These are phyloP conservation scores for Torymus texanus DNA, from an alignment of 2,888 invertebrate genomes.

Conservation along the genomic window DNA sequence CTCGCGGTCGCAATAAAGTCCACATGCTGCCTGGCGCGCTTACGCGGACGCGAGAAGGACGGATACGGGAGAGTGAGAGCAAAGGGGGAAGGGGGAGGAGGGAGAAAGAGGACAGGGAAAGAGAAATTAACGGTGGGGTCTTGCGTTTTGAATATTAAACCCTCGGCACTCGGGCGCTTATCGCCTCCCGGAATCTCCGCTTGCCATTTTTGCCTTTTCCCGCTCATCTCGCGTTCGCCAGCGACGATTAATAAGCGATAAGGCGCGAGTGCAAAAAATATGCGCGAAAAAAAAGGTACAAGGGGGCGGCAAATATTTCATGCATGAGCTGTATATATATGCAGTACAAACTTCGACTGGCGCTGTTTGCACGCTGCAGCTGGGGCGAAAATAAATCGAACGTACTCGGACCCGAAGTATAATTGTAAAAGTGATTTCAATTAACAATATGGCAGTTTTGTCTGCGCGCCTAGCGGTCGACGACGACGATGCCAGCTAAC, in stretches of 20 bases:
- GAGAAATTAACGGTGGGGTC: constrained; percentile 44
- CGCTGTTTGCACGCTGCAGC: neutral
- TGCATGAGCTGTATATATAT: neutral
- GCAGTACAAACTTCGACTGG: neutral
- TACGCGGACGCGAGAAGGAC: too few relatives aligned
- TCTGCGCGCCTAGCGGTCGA: neutral
- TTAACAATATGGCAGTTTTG: constrained; percentile 39
- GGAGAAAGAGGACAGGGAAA: constrained; percentile 32
- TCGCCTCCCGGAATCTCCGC: constrained; percentile 29
- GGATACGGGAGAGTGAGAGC: constrained; percentile 3
- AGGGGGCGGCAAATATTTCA: constrained; percentile 20
- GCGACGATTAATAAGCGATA: constrained; percentile 52
- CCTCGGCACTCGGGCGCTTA: constrained; percentile 24
- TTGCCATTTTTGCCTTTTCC: constrained; percentile 10
- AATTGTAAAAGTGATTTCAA: constrained; percentile 51
- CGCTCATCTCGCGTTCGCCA: neutral
- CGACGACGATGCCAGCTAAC: neutral
- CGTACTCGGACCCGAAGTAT: neutral
- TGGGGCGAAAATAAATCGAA: constrained; percentile 33
- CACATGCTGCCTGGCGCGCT: constrained; percentile 10
- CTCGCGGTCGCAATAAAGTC: constrained; percentile 54
- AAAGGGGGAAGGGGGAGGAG: neutral
- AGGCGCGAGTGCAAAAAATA: constrained; percentile 19
- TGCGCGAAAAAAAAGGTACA: neutral
- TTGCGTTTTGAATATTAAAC: constrained; percentile 55